phyloP scores from a whole-genome alignment of 2,113 vertebrate genomes.

The Actinemys pallida region DNA sequence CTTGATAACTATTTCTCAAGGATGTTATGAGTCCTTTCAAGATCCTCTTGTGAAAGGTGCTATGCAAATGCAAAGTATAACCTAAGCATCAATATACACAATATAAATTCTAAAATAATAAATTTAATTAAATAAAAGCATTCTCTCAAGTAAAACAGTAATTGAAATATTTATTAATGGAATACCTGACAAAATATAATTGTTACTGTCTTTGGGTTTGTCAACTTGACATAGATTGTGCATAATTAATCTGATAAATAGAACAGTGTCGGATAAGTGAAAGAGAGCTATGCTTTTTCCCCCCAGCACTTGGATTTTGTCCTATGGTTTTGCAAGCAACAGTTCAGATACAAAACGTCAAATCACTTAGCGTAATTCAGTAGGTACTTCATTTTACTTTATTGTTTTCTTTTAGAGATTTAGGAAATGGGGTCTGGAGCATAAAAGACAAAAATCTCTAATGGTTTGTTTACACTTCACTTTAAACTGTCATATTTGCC shows the following conservation, averaged over 20 bases:
- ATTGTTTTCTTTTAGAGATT: not conserved
- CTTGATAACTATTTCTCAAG: not conserved
- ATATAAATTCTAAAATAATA: not conserved
- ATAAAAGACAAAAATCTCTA: not conserved
- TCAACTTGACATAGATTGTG: not conserved
- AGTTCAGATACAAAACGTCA: not conserved
- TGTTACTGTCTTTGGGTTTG: not conserved
- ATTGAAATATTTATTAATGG: not conserved
- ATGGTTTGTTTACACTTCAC: not conserved
- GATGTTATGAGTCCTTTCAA: not conserved
- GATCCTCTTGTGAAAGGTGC: not conserved
- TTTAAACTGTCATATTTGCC: not conserved
- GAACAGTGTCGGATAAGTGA: not conserved
- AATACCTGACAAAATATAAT: not conserved
- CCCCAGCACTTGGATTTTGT: rapidly evolving
- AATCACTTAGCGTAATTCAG: not conserved
- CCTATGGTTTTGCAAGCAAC: not conserved
- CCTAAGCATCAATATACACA: not conserved
- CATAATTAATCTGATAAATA: not conserved
- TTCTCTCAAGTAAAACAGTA: not conserved
- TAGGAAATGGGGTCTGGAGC: not conserved
- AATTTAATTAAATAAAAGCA: not conserved
- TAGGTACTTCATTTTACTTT: not conserved
- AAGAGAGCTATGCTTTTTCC: not conserved
- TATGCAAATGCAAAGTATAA: not conserved